These are phyloP conservation scores for Scyliorhinus canicula DNA, from an alignment of 2,797 vertebrate genomes.

Conservation along the genomic window DNA sequence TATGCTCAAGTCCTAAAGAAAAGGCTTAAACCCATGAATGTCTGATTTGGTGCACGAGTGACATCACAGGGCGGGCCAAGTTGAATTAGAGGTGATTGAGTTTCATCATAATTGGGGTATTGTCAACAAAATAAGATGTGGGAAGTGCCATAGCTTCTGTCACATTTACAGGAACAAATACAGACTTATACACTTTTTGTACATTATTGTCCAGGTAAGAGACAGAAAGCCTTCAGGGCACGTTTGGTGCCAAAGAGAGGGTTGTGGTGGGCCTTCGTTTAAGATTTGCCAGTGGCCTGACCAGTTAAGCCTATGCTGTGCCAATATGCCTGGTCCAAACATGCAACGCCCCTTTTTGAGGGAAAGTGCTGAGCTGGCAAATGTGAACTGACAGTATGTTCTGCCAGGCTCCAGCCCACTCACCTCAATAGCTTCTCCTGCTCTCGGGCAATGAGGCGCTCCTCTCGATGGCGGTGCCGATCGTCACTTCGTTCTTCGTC, in stretches of 20 bases:
- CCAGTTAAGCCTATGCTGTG: background rate
- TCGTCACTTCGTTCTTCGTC: conserved; percentile 81
- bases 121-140: background rate
- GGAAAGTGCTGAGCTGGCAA: background rate
- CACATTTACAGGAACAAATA: background rate
- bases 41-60: too few species aligned
- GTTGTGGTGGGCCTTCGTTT: background rate
- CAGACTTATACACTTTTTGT: background rate
- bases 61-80: background rate
- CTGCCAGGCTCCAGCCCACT: conserved; percentile 40
- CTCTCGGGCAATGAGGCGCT: conserved; percentile 75
- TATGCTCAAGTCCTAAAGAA: background rate
- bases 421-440: conserved; percentile 92
- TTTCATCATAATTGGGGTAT: background rate
- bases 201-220: background rate
- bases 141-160: background rate
- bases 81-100: background rate
- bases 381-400: background rate
- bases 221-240: background rate
- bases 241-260: background rate
- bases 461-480: conserved; percentile 71
- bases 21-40: too few species aligned
- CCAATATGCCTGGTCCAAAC: background rate
- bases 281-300: background rate
- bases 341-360: background rate